Conservation (phyloP, 2,888 invertebrate species). For the Axea sp. region DNA sequence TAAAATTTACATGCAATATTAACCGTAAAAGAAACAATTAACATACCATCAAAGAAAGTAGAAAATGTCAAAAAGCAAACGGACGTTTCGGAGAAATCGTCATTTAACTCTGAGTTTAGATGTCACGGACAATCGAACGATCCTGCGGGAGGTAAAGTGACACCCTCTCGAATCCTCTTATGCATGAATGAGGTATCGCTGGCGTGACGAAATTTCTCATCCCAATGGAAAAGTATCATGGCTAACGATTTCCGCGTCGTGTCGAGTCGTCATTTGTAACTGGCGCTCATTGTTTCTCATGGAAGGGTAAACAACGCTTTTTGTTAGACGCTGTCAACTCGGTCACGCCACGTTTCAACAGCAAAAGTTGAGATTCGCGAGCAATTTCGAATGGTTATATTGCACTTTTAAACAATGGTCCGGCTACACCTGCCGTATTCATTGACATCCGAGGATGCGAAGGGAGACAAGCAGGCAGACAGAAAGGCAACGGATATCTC, state of each 20-base stretch:
- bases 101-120: slow-evolving; percentile 7
- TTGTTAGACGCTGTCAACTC: slow-evolving; percentile 40
- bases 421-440: slow-evolving; percentile 61
- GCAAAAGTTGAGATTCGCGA: slow-evolving; percentile 63
- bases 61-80: slow-evolving; percentile 13
- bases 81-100: slow-evolving; percentile 9
- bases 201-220: slow-evolving; percentile 48
- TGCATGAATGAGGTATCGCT: slow-evolving; percentile 41
- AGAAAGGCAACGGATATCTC: slow-evolving; percentile 42
- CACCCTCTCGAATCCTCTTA: slow-evolving; percentile 50
- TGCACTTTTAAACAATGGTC: slow-evolving; percentile 67
- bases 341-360: slow-evolving; percentile 50
- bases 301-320: slow-evolving; percentile 30
- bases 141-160: slow-evolving; percentile 26
- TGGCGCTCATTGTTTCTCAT: slow-evolving; percentile 30
- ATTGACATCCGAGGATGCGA: slow-evolving; percentile 60
- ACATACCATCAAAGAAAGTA: slow-evolving; percentile 14
- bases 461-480: slow-evolving; percentile 18
- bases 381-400: slow-evolving; percentile 69
- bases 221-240: slow-evolving; percentile 44
- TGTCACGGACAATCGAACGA: slow-evolving; percentile 13
- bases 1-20: not conserved
- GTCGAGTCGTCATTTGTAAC: slow-evolving; percentile 34
- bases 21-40: slow-evolving; percentile 18
- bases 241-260: slow-evolving; percentile 48